These are phyloP conservation scores for Sebastes nivosus DNA, from an alignment of 2,797 vertebrate genomes.

Conservation along the genomic window DNA sequence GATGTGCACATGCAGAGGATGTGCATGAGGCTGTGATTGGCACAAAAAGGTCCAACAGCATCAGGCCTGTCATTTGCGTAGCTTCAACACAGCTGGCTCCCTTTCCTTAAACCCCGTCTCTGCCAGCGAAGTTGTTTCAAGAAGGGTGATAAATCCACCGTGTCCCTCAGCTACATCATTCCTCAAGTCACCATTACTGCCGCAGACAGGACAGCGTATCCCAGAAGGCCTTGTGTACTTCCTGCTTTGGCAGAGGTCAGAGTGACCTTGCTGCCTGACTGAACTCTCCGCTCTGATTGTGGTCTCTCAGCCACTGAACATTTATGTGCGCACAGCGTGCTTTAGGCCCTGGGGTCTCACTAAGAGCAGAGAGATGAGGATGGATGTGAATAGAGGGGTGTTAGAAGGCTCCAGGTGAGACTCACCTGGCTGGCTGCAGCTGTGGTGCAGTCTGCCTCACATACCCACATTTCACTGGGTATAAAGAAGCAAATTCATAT, in stretches of 20 bases:
- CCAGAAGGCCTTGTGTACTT: conserved; percentile 55
- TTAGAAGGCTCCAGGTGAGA: not conserved
- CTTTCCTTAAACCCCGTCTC: conserved; percentile 11
- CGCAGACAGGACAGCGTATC: conserved; percentile 48
- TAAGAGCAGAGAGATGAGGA: conserved; percentile 8
- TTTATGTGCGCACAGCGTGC: conserved; percentile 5
- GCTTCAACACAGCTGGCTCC: not conserved
- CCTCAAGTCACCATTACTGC: conserved; percentile 34
- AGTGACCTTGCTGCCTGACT: conserved; percentile 65
- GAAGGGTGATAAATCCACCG: conserved; percentile 11
- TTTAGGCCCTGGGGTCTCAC: conserved; percentile 14
- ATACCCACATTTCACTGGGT: not conserved
- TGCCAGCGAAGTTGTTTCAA: conserved; percentile 15
- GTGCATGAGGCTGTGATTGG: conserved; percentile 8
- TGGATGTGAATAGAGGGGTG: not conserved
- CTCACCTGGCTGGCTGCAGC: not conserved
- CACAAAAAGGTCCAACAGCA: conserved; percentile 1
- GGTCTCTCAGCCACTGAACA: conserved; percentile 31
- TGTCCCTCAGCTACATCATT: conserved; percentile 45
- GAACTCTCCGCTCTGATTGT: conserved; percentile 22
- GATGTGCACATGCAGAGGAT: conserved; percentile 20
- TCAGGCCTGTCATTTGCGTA: conserved; percentile 2
- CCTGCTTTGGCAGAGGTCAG: conserved; percentile 63
- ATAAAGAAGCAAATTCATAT: not conserved
- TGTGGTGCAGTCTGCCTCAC: not conserved